Base-by-base conservation (phyloP, 2,797 vertebrate species). In the Hypotaenidia philippensis region DNA sequence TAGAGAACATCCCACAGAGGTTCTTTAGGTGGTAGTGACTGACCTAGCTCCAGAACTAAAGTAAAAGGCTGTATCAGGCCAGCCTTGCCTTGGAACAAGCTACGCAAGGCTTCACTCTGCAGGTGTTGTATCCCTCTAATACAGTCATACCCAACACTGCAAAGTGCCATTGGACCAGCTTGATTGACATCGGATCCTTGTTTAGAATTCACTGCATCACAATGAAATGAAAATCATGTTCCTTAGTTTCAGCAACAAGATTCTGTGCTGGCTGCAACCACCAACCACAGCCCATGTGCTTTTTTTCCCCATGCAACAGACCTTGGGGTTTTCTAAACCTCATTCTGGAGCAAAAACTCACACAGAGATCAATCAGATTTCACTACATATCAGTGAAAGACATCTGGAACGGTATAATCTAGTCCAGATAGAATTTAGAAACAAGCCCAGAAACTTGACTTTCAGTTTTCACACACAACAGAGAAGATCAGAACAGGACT, bases 61-160 rank as follows among this genome's bases (percentile, higher is more conserved):
- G 56, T 13, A 31, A 63, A 87, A 75, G 44, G 25, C 17, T 80
- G 16, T 19, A 56, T 11, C 16, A 12, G 13, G 15, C 76, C 66
- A 70, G 17, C 23, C 29, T 32, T 17, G 34, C 14, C 16, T 63
- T 40, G 25, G 49, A 87, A 74, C 14, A 65, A 56, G 20, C 10
- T 41, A 4, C 34, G 20, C 19, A 74, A 83, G 27, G 20, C 56
- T 71, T 66, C 20, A 13, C 40, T 29, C 12, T 44, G 59, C 40
- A 52, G 44, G 19, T 74, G 32, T 17, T 1, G 1, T 25, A 32
- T 11, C 22, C 38, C 9, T 40, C 40, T 70, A 0, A 22, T 27
- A 20, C n/a, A 36, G 36, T 29, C 23, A 53, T 25, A 41, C 12
- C 4, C 50, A 68, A 31, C 0, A 0, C 0, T 18, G 70, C 23